Evolutionary conservation across 2,888 invertebrate species (phyloP), one percentile per base, ranked within the genome.

Genomic region (Sylvicola cinctus): DNA sequence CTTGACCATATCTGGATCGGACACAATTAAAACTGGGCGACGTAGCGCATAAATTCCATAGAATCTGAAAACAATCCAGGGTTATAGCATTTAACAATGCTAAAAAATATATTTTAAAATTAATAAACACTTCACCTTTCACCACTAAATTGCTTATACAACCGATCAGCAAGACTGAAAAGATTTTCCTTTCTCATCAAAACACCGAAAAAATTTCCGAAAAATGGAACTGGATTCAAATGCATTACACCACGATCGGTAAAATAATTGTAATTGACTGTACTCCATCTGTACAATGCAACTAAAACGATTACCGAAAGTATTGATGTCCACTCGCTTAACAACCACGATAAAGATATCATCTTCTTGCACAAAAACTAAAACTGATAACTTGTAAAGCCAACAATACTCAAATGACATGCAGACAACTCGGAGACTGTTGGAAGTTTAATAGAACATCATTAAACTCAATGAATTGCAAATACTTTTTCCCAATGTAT

Each of bases 1-100:
- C 39, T 65, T 68, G 3, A 67, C 52, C n/a, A 68, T 36, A 27
- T 68, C 66, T 0, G 65, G 64, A 44, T 68, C 68, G 2, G 61
- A 51, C n/a, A 69, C 49, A 26, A 66, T 38, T 4, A 62, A 36
- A 0, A 60, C 36, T 0, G 63, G 63, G 0, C 39, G 41, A 0
- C 50, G 37, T 20, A 65, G 56, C 42, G 64, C 63, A 37, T 53
- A 65, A 27, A 52, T 45, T 2, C 66, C 67, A 3, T 54, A 51
- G 27, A 64, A 55, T 40, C 66, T 66, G 40, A n/a, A 25, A 32
- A 32, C 7, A 26, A 32, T 16, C 3, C 16, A 15, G 29, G 11
- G 2, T 8, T 15, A n/a, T n/a, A n/a, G n/a, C n/a, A n/a, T n/a
- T n/a, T n/a, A n/a, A n/a, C n/a, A n/a, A n/a, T n/a, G n/a, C n/a